These are phyloP conservation scores for Lithophane socia DNA, from an alignment of 2,888 invertebrate species.

Conservation along the genomic window DNA sequence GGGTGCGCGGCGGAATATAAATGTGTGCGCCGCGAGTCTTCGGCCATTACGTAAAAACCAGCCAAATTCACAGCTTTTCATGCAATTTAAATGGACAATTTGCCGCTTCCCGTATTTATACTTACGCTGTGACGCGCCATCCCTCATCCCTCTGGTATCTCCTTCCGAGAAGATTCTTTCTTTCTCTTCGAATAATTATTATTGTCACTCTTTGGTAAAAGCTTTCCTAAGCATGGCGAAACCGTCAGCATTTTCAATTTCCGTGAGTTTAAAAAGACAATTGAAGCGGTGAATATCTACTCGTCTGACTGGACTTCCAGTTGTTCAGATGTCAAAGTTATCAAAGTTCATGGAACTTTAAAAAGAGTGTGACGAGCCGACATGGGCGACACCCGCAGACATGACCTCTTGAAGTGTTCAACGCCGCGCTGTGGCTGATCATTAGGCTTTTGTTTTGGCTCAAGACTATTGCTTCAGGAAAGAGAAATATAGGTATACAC, in stretches of 20 bases:
- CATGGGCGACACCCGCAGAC: slow-evolving; percentile 9
- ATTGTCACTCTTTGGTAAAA: slow-evolving; percentile 68
- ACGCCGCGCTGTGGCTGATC: neutral
- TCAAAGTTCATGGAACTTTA: slow-evolving; percentile 42
- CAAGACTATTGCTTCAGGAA: neutral
- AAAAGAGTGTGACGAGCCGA: slow-evolving; percentile 12
- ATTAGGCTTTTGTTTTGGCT: neutral
- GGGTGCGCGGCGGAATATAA: slow-evolving; percentile 64
- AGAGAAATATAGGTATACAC: neutral
- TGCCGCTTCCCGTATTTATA: slow-evolving; percentile 76
- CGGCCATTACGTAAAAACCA: slow-evolving; percentile 69
- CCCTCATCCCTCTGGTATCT: slow-evolving; percentile 63
- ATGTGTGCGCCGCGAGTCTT: slow-evolving; percentile 61
- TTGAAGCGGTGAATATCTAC: slow-evolving; percentile 15
- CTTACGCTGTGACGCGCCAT: slow-evolving; percentile 48
- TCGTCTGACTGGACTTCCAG: slow-evolving; percentile 26
- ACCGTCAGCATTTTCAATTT: slow-evolving; percentile 58
- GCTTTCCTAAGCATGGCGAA: slow-evolving; percentile 49
- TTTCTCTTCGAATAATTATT: slow-evolving; percentile 60
- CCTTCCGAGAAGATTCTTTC: slow-evolving; percentile 56
- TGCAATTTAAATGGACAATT: slow-evolving; percentile 79
- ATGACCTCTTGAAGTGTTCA: neutral
- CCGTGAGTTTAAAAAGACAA: slow-evolving; percentile 12
- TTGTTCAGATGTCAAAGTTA: slow-evolving; percentile 44
- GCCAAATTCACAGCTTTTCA: slow-evolving; percentile 71